phyloP scores from a whole-genome alignment of 2,888 invertebrate species.

The Myopa testacea region DNA sequence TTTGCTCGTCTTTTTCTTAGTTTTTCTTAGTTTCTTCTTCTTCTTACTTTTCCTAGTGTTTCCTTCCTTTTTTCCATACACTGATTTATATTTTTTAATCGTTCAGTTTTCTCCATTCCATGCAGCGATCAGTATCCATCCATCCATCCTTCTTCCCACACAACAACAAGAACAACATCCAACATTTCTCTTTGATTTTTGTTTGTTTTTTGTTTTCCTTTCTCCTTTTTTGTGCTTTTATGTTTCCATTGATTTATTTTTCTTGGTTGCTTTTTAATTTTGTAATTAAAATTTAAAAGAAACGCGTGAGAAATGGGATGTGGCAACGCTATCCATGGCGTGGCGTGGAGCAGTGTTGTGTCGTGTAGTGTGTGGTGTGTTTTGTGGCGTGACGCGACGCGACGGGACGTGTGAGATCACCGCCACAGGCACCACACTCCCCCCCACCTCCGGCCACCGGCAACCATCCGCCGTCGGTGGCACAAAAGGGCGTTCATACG shows the following conservation, averaged over 20 bases:
- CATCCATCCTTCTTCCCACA: no score
- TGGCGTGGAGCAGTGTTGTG: constrained; percentile 6
- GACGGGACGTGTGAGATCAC: no score
- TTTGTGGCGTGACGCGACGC: no score
- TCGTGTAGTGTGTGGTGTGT: neutral
- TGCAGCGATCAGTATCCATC: no score
- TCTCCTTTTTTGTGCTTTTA: neutral
- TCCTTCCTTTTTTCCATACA: no score
- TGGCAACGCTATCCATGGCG: constrained; percentile 25
- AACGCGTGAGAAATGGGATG: constrained; percentile 41
- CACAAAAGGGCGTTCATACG: neutral
- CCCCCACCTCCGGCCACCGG: neutral
- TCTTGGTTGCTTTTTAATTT: constrained; percentile 23
- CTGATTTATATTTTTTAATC: no score
- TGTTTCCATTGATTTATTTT: neutral
- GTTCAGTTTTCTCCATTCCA: no score
- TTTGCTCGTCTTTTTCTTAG: no score
- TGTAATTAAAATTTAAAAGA: constrained; percentile 35
- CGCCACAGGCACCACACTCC: no score
- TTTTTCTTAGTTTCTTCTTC: constrained; percentile 39
- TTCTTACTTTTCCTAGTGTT: neutral
- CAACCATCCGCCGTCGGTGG: neutral
- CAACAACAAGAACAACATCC: no score
- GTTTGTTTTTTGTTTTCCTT: neutral
- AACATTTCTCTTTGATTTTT: no score